These are phyloP conservation scores for Amblyraja radiata DNA, from an alignment of 2,797 vertebrate species.

Conservation along the genomic window DNA sequence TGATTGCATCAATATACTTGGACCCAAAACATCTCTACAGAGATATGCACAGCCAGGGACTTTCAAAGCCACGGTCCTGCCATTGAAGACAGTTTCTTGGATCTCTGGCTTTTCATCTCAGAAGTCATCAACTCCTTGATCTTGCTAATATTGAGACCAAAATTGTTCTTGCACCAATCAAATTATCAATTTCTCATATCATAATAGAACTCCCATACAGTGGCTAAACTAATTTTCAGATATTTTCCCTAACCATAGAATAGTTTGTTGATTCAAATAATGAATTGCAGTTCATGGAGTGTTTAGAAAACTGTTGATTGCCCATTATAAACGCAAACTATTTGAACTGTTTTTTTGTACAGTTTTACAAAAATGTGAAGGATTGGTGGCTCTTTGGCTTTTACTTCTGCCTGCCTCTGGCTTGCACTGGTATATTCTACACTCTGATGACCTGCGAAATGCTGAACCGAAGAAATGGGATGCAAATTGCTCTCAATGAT, in stretches of 20 bases:
- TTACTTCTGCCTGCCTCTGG: constrained; percentile 80
- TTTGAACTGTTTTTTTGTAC: neutral
- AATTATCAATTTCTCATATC: neutral
- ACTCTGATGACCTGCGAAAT: constrained; percentile 83
- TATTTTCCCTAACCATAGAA: neutral
- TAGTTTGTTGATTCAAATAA: neutral
- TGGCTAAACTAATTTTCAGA: neutral
- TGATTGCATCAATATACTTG: too few species aligned
- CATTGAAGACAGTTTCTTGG: too few species aligned
- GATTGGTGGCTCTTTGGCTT: constrained; percentile 86
- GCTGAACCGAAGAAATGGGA: constrained; percentile 76
- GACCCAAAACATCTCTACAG: too few species aligned
- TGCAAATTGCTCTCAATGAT: constrained; percentile 78
- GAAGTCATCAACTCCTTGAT: too few species aligned
- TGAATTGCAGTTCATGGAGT: neutral
- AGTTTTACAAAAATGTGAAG: constrained; percentile 75
- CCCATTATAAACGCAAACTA: neutral
- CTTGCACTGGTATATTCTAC: constrained; percentile 79
- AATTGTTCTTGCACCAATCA: too few species aligned
- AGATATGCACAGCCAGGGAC: too few species aligned
- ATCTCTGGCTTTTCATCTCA: too few species aligned
- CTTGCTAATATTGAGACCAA: too few species aligned
- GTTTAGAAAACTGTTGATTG: neutral
- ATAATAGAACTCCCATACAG: neutral
- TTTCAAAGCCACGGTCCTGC: too few species aligned